A percentile compares a stretch with the other conserved stretches of the same genome.
phyloP scores from a whole-genome alignment of 1,140 invertebrate genomes.

The Brachionus angularis region DNA sequence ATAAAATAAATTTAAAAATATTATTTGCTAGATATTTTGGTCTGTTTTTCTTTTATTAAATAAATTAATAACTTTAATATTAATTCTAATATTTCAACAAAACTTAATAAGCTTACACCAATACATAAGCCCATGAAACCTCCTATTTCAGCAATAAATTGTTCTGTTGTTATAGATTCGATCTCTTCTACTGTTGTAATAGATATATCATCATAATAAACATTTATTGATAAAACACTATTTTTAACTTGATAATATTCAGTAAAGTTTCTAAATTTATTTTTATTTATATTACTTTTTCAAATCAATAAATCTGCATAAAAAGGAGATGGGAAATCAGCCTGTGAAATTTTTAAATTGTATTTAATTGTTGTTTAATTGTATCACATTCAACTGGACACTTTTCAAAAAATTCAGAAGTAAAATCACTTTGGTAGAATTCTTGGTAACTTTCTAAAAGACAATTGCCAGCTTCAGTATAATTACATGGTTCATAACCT shows the following conservation, averaged over 20 bases:
- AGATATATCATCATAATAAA: conserved; percentile 9
- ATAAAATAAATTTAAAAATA: too few relatives aligned
- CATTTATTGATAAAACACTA: not conserved
- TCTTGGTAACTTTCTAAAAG: too few relatives aligned
- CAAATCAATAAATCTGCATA: not conserved
- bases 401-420: not conserved
- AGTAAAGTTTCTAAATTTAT: not conserved
- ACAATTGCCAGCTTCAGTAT: not conserved
- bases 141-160: conserved; percentile 7
- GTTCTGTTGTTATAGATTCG: not conserved
- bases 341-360: not conserved
- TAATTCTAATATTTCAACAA: not conserved
- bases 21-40: too few relatives aligned
- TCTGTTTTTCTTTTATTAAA: too few relatives aligned
- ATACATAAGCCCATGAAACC: conserved; percentile 20
- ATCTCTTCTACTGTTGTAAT: not conserved
- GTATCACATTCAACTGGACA: conserved; percentile 24
- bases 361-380: too few relatives aligned
- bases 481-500: not conserved
- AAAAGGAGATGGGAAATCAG: not conserved
- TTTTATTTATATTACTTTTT: not conserved
- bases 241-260: not conserved
- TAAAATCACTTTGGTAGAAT: not conserved
- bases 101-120: not conserved
- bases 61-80: not conserved